Base-by-base conservation (phyloP, 1,140 invertebrate species). In the Dysdera silvatica region DNA sequence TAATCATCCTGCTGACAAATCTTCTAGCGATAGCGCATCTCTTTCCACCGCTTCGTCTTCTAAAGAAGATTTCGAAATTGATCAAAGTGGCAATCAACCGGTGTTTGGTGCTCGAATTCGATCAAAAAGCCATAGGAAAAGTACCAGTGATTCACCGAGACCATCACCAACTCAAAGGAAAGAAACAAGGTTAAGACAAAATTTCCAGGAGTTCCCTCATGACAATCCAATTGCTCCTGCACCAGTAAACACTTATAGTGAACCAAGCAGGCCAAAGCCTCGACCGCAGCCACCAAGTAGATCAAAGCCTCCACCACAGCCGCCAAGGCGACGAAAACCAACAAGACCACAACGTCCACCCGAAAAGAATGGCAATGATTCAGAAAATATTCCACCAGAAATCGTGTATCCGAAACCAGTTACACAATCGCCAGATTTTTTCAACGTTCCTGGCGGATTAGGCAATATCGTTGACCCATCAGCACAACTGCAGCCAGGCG, bases 21-120 rank as follows among this genome's bases (percentile, higher is more conserved):
- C 43, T 6, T 45, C 61, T 28, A 63, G 61, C 28, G 61, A 41
- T 16, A 53, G 56, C 40, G 8, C 31, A 33, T 43, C 55, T 10
- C 52, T 55, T 48, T 43, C 52, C 5, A 33, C 56, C 14, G 2
- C 31, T 8, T 55, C 43, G n/a, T 45, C 32, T 0, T 63, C 61
- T 5, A 29, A 26, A 4, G 61, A 63, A 29, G 41, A 63, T n/a
- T n/a, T n/a, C n/a, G n/a, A n/a, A n/a, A n/a, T n/a, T n/a, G n/a
- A n/a, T n/a, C n/a, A n/a, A n/a, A n/a, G n/a, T 49, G n/a, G 33
- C 5, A 52, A 54, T 18, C 35, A 63, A 49, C 52, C 52, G 26
- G 61, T 45, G 12, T 63, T 56, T 49, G 61, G 61, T 20, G 51
- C 61, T n/a, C 55, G 61, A 49, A 18, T 63, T 29, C 47, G 32